Conservation (phyloP, 1,140 invertebrate genomes). For the Octopus bimaculoides region DNA sequence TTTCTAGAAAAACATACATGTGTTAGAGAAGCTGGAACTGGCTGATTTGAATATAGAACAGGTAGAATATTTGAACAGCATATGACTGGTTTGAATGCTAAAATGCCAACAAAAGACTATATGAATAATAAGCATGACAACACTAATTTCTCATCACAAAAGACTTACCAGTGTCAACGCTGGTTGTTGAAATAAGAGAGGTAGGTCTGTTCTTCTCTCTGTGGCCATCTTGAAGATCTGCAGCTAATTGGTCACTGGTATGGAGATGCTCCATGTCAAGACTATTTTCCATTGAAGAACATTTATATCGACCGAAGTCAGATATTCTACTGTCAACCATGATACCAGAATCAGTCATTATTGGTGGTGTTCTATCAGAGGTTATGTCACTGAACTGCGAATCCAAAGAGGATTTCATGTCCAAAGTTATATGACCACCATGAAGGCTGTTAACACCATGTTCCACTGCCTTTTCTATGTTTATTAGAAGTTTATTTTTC, state of each 20-base stretch:
- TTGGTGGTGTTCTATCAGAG: neutral
- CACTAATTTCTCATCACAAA: neutral
- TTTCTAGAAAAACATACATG: too few relatives aligned
- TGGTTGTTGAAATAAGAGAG: slow-evolving; percentile 44
- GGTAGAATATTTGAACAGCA: too few relatives aligned
- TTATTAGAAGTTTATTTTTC: too few relatives aligned
- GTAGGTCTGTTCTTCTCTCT: slow-evolving; percentile 36
- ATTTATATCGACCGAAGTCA: neutral
- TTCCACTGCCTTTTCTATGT: neutral
- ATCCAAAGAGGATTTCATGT: neutral
- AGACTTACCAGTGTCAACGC: slow-evolving; percentile 47
- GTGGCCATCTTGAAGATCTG: slow-evolving; percentile 32
- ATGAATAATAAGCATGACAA: too few relatives aligned
- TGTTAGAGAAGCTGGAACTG: too few relatives aligned
- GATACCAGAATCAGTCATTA: slow-evolving; percentile 45
- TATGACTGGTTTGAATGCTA: too few relatives aligned
- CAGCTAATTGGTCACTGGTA: slow-evolving; percentile 23
- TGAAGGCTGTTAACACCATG: neutral
- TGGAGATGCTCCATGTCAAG: neutral
- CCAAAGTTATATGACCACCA: neutral
- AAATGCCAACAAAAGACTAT: too few relatives aligned
- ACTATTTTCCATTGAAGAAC: neutral
- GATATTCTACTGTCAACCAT: slow-evolving; percentile 18
- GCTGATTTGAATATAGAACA: too few relatives aligned
- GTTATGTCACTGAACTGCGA: neutral